Base-by-base conservation (phyloP, 1,140 invertebrate genomes). In the Nylanderia fulva region DNA sequence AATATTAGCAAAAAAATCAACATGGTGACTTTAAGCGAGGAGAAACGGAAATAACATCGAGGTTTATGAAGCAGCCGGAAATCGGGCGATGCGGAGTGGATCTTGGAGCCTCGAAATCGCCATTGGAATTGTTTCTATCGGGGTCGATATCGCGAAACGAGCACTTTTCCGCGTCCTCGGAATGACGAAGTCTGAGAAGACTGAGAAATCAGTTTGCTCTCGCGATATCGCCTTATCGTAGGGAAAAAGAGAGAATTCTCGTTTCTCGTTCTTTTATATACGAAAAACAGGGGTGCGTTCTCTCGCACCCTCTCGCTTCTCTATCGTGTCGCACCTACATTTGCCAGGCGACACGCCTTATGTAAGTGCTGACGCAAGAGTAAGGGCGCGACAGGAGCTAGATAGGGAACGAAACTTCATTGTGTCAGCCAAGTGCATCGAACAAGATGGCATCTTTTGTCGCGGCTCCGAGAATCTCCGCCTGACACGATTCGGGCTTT, bases 131-230 rank as follows among this genome's bases (percentile, higher is more conserved):
- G 71, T 83, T 75, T 21, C 45, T 86, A 71, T 71, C 84, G 61
- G 42, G 36, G 33, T 63, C 83, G 77, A 88, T 88, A 88, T 85
- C 87, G 75, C 42, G 83, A 27, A 88, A 88, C 69, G 86, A 87
- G 68, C 86, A 84, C 68, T 85, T 75, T 66, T 69, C 54, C 61
- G 27, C 42, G 33, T 39, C 33, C 63, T 58, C 72, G 72, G 13
- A 76, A 74, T 29, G n/a, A n/a, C n/a, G n/a, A n/a, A n/a, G n/a
- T n/a, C n/a, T n/a, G n/a, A n/a, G n/a, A n/a, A n/a, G n/a, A n/a
- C 56, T 66, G 84, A 89, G 84, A 89, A 88, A 88, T 89, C 86
- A 69, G 87, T 88, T 85, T 77, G 24, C n/a, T n/a, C n/a, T 33
- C 36, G 48, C 76, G 86, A 36, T 42, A 8, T 56, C 21, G 18